phyloP scores from a whole-genome alignment of 2,113 vertebrate genomes.

The Nothobranchius furzeri region DNA sequence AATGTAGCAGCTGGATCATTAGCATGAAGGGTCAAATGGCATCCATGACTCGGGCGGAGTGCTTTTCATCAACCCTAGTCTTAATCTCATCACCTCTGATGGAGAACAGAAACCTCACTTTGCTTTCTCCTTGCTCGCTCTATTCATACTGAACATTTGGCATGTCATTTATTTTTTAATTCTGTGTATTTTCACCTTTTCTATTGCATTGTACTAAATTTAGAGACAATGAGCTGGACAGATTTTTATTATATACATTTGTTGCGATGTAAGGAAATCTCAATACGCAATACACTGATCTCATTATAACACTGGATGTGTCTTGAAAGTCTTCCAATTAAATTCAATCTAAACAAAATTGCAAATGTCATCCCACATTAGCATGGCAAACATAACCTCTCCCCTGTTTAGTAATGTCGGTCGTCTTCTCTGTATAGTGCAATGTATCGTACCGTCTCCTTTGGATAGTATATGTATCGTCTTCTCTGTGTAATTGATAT shows the following conservation, averaged over 20 bases:
- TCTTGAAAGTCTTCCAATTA: no score
- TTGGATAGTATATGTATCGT: no score
- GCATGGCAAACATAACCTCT: no score
- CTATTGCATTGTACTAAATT: neutral
- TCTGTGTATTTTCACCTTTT: neutral
- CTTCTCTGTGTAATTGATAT: no score
- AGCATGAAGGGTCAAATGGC: conserved; percentile 66
- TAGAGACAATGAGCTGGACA: neutral
- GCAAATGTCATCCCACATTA: no score
- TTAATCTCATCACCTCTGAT: conserved; percentile 43
- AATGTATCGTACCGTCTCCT: no score
- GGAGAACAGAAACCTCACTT: conserved; percentile 19
- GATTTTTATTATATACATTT: neutral
- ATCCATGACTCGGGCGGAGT: conserved; percentile 35
- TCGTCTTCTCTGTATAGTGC: no score
- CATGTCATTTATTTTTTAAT: neutral
- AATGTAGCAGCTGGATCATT: conserved; percentile 74
- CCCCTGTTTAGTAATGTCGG: no score
- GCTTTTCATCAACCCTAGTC: conserved; percentile 54
- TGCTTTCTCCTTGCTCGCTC: conserved; percentile 9
- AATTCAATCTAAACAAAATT: no score
- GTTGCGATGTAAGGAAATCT: no score
- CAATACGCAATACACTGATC: no score
- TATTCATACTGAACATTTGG: conserved; percentile 3
- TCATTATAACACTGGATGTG: neutral